Base-by-base conservation (phyloP, 2,113 vertebrate species). In the Caranx ignobilis region DNA sequence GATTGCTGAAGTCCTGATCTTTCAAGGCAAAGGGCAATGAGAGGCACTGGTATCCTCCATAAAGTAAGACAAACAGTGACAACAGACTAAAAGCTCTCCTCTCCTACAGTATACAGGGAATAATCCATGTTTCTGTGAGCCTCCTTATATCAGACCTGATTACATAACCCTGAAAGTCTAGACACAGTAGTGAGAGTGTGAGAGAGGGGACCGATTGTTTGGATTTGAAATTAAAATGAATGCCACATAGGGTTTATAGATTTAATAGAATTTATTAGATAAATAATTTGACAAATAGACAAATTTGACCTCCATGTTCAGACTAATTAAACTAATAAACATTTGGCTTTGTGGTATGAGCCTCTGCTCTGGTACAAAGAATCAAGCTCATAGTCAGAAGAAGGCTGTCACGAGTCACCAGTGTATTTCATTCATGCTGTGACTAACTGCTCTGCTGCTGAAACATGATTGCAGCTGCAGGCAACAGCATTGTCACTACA, bases 91-190 rank as follows among this genome's bases (percentile, higher is more conserved):
- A 75, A 50, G 32, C 69, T 77, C 52, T 64, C 45, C 3, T 45
- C 59, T 41, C 82, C 78, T 75, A 26, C 26, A 26, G 26, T 26
- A 26, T 81, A 32, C n/a, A 60, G 68, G 45, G 55, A 81, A 75
- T 77, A 71, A 83, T 68, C 70, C 55, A 48, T 50, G 43, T 31
- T 12, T 73, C 57, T 76, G 45, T 41, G 60, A 60, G 86, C 39
- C 55, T 70, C 67, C 43, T 63, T 39, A 52, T 88, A 68, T 72
- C 76, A 81, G 60, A 77, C 57, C 48, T 59, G 52, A 66, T 82
- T 86, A 68, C 60, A 19, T 75, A 81, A 84, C 61, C 26, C 55
- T 77, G 62, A 73, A 75, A 77, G 80, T 79, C 48, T 71, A 77
- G 81, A 61, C 70, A 21, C 47, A 59, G 37, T 4, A 43, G 34